Evolutionary conservation across 2,113 vertebrate genomes (phyloP).

Genomic region (Bostrychus sinensis): DNA sequence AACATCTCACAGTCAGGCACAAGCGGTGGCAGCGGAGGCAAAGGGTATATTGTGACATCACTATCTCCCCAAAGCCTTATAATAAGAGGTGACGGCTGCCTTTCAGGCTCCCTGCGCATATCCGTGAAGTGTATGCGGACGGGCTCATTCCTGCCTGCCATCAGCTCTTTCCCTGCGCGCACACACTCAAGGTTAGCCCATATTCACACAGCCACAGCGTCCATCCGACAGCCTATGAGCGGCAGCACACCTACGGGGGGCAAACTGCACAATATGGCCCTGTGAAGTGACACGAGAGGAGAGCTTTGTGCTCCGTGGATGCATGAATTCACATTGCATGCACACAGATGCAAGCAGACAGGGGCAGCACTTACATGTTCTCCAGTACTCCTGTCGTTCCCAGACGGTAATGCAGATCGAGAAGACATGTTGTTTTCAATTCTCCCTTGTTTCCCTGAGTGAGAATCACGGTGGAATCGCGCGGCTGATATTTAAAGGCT

Average conservation of each 20-base stretch:
- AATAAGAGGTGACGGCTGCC: conserved; percentile 66
- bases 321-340: conserved; percentile 41
- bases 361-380: conserved; percentile 80
- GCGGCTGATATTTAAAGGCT: conserved; percentile 55
- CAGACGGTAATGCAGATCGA: conserved; percentile 82
- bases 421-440: conserved; percentile 77
- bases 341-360: conserved; percentile 46
- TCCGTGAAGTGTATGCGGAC: conserved; percentile 67
- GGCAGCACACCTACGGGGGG: conserved; percentile 17
- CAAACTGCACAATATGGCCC: conserved; percentile 35
- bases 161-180: conserved; percentile 49
- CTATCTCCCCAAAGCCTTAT: conserved; percentile 61
- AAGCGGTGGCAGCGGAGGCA: conserved; percentile 23
- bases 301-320: conserved; percentile 19
- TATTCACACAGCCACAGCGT: conserved; percentile 45
- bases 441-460: conserved; percentile 73
- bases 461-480: conserved; percentile 53
- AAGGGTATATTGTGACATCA: conserved; percentile 71
- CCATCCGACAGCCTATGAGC: conserved; percentile 26
- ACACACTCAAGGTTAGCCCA: conserved; percentile 74
- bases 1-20: conserved; percentile 23
- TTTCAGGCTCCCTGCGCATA: conserved; percentile 71
- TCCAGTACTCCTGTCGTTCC: conserved; percentile 81
- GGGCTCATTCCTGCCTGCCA: conserved; percentile 57
- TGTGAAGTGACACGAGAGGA: conserved; percentile 19